Evolutionary conservation across 2,113 vertebrate species (phyloP).

Genomic region (Mixornis gularis): DNA sequence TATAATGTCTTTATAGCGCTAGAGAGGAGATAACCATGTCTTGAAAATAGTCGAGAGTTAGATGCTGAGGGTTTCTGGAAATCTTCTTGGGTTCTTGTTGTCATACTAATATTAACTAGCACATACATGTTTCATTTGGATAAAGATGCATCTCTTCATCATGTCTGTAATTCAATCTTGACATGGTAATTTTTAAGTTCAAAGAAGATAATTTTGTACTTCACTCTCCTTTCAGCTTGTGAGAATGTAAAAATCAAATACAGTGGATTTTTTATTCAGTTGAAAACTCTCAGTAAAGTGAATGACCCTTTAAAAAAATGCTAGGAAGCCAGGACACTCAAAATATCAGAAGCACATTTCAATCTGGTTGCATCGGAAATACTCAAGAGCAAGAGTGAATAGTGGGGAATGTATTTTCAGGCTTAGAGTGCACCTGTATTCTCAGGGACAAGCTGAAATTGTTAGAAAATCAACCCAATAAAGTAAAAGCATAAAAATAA

Average conservation of each 20-base stretch:
- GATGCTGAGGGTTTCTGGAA: background rate
- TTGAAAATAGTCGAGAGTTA: background rate
- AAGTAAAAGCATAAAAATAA: background rate
- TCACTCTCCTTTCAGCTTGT: background rate
- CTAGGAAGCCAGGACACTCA: slow-evolving; percentile 44
- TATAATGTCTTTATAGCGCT: background rate
- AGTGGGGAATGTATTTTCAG: slow-evolving; percentile 21
- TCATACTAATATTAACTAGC: background rate
- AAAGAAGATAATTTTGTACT: background rate
- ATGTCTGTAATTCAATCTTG: background rate
- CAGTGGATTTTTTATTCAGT: slow-evolving; percentile 3
- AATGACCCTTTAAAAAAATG: slow-evolving; percentile 50
- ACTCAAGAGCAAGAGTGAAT: background rate
- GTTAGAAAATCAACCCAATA: background rate
- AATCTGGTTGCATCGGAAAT: slow-evolving; percentile 25
- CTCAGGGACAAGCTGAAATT: background rate
- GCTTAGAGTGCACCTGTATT: slow-evolving; percentile 14
- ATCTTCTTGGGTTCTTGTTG: background rate
- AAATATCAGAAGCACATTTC: slow-evolving; percentile 20
- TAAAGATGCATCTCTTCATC: background rate
- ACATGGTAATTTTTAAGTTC: background rate
- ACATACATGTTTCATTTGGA: background rate
- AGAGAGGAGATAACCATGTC: background rate
- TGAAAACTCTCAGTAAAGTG: slow-evolving; percentile 35
- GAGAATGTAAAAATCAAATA: slow-evolving; percentile 28